A percentile compares a stretch with the other conserved stretches of the same genome.
phyloP scores from a whole-genome alignment of 2,797 vertebrate species.

The Triplophysa yarkandensis region DNA sequence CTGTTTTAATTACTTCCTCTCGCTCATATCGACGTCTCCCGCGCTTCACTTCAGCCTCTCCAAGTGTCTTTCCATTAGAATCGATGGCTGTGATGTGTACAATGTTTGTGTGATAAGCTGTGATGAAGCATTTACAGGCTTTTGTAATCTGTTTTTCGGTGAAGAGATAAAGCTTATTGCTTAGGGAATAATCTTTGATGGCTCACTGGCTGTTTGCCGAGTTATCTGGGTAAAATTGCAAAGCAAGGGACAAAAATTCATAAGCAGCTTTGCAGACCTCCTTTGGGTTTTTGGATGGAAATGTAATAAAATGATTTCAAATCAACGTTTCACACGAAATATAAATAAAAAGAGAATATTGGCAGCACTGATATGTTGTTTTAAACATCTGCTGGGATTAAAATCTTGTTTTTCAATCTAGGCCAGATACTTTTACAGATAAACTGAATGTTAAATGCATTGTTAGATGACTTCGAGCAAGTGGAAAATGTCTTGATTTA shows the following conservation, averaged over 20 bases:
- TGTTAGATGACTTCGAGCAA: background rate
- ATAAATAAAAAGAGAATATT: conserved; percentile 16
- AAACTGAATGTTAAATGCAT: background rate
- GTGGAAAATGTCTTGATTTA: background rate
- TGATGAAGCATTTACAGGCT: conserved; percentile 65
- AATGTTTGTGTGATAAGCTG: conserved; percentile 70
- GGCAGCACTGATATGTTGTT: conserved; percentile 4
- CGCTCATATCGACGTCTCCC: conserved; percentile 71
- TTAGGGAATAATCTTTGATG: conserved; percentile 67
- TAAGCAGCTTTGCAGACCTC: conserved; percentile 44
- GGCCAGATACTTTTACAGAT: background rate
- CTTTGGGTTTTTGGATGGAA: conserved; percentile 29
- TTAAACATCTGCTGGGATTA: background rate
- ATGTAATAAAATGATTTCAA: conserved; percentile 38
- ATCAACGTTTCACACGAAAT: conserved; percentile 11
- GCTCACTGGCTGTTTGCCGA: conserved; percentile 58
- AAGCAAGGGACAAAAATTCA: conserved; percentile 37
- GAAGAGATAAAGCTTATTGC: conserved; percentile 72
- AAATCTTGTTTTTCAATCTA: background rate
- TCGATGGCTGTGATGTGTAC: conserved; percentile 71
- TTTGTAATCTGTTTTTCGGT: conserved; percentile 73
- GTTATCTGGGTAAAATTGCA: conserved; percentile 51
- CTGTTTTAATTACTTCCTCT: conserved; percentile 78
- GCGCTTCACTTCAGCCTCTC: conserved; percentile 66
- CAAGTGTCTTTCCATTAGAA: conserved; percentile 70